phyloP scores from a whole-genome alignment of 2,888 invertebrate genomes.

The Cotesia congregata region DNA sequence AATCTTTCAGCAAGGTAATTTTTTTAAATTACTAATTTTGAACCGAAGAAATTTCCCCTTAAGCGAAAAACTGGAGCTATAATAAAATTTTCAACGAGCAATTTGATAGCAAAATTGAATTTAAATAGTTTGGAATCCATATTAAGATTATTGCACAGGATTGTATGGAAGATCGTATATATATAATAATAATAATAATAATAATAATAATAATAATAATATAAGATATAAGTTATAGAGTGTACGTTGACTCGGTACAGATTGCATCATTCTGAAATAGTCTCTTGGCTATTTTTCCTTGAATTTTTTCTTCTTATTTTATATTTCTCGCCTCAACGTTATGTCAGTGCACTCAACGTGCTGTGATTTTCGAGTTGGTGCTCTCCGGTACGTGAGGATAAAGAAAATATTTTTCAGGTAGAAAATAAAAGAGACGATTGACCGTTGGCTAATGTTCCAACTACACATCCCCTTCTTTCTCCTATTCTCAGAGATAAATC shows the following conservation, averaged over 20 bases:
- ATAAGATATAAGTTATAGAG: conserved; percentile 30
- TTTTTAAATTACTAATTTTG: no score
- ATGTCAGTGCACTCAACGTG: not conserved
- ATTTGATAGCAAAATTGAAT: no score
- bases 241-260: conserved; percentile 27
- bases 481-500: not conserved
- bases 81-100: no score
- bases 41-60: no score
- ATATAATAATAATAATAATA: no score
- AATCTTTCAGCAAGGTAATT: no score
- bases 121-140: no score
- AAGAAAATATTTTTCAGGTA: conserved; percentile 37
- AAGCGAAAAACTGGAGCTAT: no score
- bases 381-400: conserved; percentile 15
- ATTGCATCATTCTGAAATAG: conserved; percentile 1
- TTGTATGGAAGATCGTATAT: no score
- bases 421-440: conserved; percentile 8
- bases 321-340: not conserved
- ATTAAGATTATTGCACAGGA: no score
- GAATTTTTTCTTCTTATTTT: conserved; percentile 18
- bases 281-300: not conserved
- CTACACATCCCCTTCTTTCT: not conserved
- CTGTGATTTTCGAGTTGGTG: conserved; percentile 2
- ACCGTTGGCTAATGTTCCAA: conserved; percentile 25
- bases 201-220: no score